Evolutionary conservation across 2,113 vertebrate genomes (phyloP).

Genomic region (Psephotus haematonotus): DNA sequence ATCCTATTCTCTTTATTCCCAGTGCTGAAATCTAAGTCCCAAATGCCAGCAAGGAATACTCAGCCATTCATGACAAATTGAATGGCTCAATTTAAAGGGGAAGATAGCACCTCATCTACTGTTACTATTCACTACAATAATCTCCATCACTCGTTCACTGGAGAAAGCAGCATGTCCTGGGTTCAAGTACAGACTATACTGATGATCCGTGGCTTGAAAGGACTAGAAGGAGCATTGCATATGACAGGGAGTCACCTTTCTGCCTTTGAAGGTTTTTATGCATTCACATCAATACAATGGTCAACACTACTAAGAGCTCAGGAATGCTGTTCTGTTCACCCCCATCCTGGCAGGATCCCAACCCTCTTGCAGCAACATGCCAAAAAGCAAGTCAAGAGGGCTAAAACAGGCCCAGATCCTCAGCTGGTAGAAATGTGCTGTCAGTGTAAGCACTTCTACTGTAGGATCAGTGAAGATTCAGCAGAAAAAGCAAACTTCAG

Average conservation of each 20-base stretch:
- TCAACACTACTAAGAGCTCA: conserved; percentile 29
- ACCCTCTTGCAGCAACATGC: not conserved
- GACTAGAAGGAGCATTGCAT: not conserved
- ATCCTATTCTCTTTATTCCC: conserved; percentile 75
- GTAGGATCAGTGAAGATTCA: not conserved
- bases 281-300: conserved; percentile 45
- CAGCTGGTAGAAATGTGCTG: not conserved
- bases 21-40: conserved; percentile 84
- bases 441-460: not conserved
- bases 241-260: conserved; percentile 43
- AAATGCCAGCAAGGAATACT: conserved; percentile 71
- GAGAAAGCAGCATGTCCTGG: conserved; percentile 25
- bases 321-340: conserved; percentile 4
- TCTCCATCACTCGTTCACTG: not conserved
- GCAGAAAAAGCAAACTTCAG: not conserved
- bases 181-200: not conserved
- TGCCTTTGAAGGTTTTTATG: conserved; percentile 37
- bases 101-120: conserved; percentile 45
- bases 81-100: conserved; percentile 64
- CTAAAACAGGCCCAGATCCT: not conserved
- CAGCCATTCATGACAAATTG: conserved; percentile 69
- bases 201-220: conserved; percentile 31
- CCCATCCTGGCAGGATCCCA: not conserved
- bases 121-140: conserved; percentile 39
- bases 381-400: not conserved